Evolutionary conservation across 2,888 invertebrate species (phyloP).

Genomic region (Cerceris ruficornis): DNA sequence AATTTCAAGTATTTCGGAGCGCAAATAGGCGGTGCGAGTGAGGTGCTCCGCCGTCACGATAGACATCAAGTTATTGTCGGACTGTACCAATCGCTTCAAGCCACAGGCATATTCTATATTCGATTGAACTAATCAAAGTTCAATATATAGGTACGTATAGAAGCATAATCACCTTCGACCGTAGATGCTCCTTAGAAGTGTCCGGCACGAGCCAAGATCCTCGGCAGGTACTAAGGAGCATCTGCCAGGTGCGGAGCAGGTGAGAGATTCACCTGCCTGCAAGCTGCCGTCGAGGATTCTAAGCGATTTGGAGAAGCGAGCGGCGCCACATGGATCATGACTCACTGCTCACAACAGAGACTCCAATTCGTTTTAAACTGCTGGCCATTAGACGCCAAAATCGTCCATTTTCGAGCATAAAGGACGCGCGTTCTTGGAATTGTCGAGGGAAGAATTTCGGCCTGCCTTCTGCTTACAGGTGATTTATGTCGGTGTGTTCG

Average conservation of each 20-base stretch:
- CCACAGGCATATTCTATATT: neutral
- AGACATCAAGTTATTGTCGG: no score
- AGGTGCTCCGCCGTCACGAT: no score
- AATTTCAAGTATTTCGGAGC: no score
- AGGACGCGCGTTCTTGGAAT: neutral
- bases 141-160: neutral
- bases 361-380: neutral
- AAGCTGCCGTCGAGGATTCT: slow-evolving; percentile 72
- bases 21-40: no score
- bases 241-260: slow-evolving; percentile 78
- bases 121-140: slow-evolving; percentile 7
- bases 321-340: slow-evolving; percentile 74
- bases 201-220: slow-evolving; percentile 52
- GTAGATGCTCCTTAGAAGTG: slow-evolving; percentile 15
- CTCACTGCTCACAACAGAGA: neutral
- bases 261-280: slow-evolving; percentile 77
- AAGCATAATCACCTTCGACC: neutral
- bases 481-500: no score
- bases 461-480: no score
- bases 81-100: neutral
- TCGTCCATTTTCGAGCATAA: neutral
- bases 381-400: neutral
- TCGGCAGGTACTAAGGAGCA: slow-evolving; percentile 43
- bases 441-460: no score
- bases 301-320: slow-evolving; percentile 66